Percentiles rank a stretch among this genome's conserved stretches.
Conservation (phyloP, 1,140 invertebrate genomes). For the Contarinia nasturtii region DNA sequence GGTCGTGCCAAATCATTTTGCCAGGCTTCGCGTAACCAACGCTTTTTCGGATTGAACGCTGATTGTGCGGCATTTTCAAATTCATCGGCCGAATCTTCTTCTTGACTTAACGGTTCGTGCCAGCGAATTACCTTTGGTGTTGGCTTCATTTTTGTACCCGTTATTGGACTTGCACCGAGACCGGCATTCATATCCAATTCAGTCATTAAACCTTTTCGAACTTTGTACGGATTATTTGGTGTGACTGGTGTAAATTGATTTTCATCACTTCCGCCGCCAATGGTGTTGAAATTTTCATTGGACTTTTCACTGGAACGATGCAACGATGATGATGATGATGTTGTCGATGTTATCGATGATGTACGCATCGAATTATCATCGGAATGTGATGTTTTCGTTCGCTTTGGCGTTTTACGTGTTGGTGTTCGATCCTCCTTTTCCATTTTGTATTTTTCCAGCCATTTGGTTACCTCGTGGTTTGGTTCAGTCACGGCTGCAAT, state of each 20-base stretch:
- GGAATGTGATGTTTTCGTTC: neutral
- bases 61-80: slow-evolving; percentile 14
- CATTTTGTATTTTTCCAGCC: slow-evolving; percentile 22
- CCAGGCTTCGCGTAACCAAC: slow-evolving; percentile 38
- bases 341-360: no score
- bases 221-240: slow-evolving; percentile 10
- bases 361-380: neutral
- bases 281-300: neutral
- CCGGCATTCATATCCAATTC: slow-evolving; percentile 9
- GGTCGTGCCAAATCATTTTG: slow-evolving; percentile 25
- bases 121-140: slow-evolving; percentile 14
- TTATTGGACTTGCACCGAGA: slow-evolving; percentile 1
- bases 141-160: slow-evolving; percentile 19
- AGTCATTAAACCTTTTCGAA: slow-evolving; percentile 10
- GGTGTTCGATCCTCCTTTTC: slow-evolving; percentile 1
- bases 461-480: slow-evolving; percentile 24
- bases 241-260: slow-evolving; percentile 3
- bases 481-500: slow-evolving; percentile 29
- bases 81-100: slow-evolving; percentile 8
- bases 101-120: slow-evolving; percentile 18
- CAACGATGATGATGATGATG: no score
- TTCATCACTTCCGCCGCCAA: neutral
- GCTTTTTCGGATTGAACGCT: slow-evolving; percentile 36
- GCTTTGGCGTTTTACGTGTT: slow-evolving; percentile 2
- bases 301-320: neutral